Evolutionary conservation across 1,140 invertebrate species (phyloP).

Genomic region (Spodoptera litura): DNA sequence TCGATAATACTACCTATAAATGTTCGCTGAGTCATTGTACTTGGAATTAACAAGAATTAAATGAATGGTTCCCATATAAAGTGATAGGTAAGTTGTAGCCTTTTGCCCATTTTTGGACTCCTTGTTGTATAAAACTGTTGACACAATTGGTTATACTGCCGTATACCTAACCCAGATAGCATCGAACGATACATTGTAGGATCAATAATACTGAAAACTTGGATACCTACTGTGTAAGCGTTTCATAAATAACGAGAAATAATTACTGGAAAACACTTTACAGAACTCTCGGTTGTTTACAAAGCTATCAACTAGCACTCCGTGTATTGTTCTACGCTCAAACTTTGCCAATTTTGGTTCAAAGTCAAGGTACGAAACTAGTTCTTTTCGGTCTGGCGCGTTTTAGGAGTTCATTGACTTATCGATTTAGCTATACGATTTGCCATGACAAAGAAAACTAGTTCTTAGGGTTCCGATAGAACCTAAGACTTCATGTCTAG

Average conservation of each 20-base stretch:
- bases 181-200: not conserved
- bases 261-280: slow-evolving; percentile 7
- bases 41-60: not conserved
- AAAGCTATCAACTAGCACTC: slow-evolving; percentile 7
- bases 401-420: slow-evolving; percentile 43
- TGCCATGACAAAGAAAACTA: not conserved
- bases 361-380: slow-evolving; percentile 27
- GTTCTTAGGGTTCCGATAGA: slow-evolving; percentile 4
- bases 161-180: not conserved
- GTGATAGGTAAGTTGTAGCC: not conserved
- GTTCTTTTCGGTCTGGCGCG: slow-evolving; percentile 45
- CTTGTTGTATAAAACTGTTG: not conserved
- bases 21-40: slow-evolving; percentile 5
- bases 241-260: not conserved
- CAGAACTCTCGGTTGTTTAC: slow-evolving; percentile 19
- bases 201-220: not conserved
- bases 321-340: slow-evolving; percentile 13
- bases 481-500: too few species aligned
- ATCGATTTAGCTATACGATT: not conserved
- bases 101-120: not conserved
- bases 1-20: not conserved
- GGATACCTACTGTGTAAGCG: not conserved
- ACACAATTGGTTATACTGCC: too few species aligned
- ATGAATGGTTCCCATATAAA: not conserved
- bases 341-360: slow-evolving; percentile 4